These are phyloP conservation scores for Equus quagga DNA, from an alignment of 2,113 vertebrate genomes.

Conservation along the genomic window DNA sequence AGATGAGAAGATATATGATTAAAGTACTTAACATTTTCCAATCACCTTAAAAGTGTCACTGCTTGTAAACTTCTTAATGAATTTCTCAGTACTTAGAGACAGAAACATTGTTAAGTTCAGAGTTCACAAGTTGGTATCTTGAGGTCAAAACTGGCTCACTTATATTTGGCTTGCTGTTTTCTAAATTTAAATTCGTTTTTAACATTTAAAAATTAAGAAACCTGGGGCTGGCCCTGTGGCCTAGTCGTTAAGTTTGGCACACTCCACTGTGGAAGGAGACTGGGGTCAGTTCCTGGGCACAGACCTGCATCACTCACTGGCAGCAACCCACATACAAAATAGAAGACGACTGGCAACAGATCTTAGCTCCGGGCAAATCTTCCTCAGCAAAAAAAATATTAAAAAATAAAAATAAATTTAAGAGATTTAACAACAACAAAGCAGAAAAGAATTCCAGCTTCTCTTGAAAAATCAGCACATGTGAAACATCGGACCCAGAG, in stretches of 20 bases:
- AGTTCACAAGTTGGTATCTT: neutral
- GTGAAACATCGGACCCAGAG: neutral
- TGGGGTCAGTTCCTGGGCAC: too few species aligned
- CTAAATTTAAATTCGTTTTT: constrained; percentile 39
- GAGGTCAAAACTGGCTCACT: neutral
- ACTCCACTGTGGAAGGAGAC: too few species aligned
- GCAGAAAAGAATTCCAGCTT: constrained; percentile 52
- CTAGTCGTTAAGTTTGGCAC: too few species aligned
- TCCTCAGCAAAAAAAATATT: too few species aligned
- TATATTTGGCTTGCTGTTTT: neutral
- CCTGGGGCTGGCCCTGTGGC: too few species aligned
- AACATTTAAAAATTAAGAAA: constrained; percentile 3
- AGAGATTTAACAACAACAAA: constrained; percentile 12
- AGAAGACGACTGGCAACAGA: too few species aligned
- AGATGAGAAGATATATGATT: constrained; percentile 26
- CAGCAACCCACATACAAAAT: too few species aligned
- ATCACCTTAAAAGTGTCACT: neutral
- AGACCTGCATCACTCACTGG: too few species aligned
- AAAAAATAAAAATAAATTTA: too few species aligned
- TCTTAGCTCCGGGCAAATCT: too few species aligned
- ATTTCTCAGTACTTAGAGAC: neutral
- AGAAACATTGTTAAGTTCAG: neutral
- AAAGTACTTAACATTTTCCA: constrained; percentile 53
- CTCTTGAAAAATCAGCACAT: neutral
- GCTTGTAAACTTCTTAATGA: constrained; percentile 3